Evolutionary conservation across 2,113 vertebrate genomes (phyloP).

Genomic region (Nothobranchius furzeri): DNA sequence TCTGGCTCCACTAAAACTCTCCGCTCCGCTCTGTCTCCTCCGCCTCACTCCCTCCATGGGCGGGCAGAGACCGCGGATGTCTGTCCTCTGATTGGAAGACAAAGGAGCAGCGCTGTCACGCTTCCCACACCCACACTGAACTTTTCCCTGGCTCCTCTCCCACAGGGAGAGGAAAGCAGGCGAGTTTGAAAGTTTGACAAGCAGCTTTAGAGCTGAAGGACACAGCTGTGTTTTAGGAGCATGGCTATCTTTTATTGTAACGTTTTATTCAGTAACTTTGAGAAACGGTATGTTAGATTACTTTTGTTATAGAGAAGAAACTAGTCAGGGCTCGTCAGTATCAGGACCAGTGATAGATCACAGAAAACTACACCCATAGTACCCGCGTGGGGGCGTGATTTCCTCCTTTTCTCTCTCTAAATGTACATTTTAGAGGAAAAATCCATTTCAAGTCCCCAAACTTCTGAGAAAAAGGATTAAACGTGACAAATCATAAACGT

Average conservation of each 20-base stretch:
- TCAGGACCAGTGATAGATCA: neutral
- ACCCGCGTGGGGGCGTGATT: slow-evolving; percentile 64
- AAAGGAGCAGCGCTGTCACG: slow-evolving; percentile 41
- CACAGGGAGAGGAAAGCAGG: slow-evolving; percentile 9
- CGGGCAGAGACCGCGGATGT: slow-evolving; percentile 62
- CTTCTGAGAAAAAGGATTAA: too few species aligned
- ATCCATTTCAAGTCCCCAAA: neutral
- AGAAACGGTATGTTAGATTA: too few species aligned
- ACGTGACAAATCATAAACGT: too few species aligned
- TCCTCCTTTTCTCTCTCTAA: slow-evolving; percentile 10
- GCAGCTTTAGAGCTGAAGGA: neutral
- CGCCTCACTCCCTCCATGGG: slow-evolving; percentile 67
- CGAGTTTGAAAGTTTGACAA: slow-evolving; percentile 3
- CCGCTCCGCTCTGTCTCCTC: slow-evolving; percentile 55
- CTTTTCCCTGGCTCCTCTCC: slow-evolving; percentile 35
- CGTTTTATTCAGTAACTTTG: neutral
- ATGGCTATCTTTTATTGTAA: too few species aligned
- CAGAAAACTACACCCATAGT: slow-evolving; percentile 23
- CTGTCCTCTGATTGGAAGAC: slow-evolving; percentile 58
- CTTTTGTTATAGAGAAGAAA: neutral
- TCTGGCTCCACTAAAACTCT: slow-evolving; percentile 57
- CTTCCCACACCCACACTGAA: slow-evolving; percentile 33
- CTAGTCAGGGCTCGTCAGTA: too few species aligned
- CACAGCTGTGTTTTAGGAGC: neutral
- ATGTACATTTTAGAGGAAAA: neutral